A percentile compares a stretch with the other conserved stretches of the same genome.
phyloP scores from a whole-genome alignment of 2,888 invertebrate species.

The Pristionchus exspectatus region DNA sequence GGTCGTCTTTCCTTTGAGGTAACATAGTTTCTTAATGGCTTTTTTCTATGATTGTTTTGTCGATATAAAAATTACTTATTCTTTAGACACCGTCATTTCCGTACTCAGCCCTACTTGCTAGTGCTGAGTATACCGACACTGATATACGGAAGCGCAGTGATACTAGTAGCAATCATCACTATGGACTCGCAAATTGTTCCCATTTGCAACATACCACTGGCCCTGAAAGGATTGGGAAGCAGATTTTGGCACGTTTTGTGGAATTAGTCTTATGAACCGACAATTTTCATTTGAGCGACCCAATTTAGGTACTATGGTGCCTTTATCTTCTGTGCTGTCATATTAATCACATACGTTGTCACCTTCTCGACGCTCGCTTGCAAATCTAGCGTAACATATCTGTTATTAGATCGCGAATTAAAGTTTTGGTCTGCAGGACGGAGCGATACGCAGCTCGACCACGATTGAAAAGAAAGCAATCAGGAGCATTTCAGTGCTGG shows the following conservation, averaged over 20 bases:
- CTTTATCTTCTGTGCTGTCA: not conserved
- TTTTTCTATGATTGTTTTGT: no score
- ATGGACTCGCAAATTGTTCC: not conserved
- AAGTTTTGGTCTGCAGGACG: not conserved
- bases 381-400: not conserved
- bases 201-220: not conserved
- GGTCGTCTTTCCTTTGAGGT: not conserved
- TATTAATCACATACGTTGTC: not conserved
- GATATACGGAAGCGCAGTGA: not conserved
- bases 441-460: not conserved
- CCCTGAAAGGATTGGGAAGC: not conserved
- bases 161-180: not conserved
- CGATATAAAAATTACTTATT: no score
- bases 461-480: not conserved
- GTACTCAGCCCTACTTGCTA: not conserved
- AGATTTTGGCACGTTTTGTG: no score
- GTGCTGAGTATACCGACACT: not conserved
- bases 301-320: not conserved
- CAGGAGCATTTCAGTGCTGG: not conserved
- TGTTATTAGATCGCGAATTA: no score
- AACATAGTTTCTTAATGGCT: no score
- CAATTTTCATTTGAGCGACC: no score
- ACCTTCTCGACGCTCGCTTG: not conserved
- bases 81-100: not conserved
- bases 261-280: no score